phyloP scores from a whole-genome alignment of 2,113 vertebrate genomes.

The Daboia siamensis region DNA sequence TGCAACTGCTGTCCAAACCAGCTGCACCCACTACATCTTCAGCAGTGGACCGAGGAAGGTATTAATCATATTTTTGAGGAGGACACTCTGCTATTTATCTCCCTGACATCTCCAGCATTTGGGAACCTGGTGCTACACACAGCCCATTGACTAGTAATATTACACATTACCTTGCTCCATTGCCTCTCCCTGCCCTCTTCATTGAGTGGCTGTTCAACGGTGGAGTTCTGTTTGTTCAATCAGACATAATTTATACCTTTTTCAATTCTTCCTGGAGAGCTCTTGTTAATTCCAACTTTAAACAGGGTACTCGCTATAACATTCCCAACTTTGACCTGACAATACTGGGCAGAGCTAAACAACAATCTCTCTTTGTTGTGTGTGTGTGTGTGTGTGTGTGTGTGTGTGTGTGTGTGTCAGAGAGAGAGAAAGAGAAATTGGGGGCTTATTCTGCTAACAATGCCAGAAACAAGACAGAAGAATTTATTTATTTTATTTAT shows the following conservation, averaged over 20 bases:
- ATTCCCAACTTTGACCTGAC: slow-evolving; percentile 46
- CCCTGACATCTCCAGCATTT: slow-evolving; percentile 97
- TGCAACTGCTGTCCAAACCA: slow-evolving; percentile 95
- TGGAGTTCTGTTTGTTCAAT: slow-evolving; percentile 90
- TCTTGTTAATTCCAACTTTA: slow-evolving; percentile 66
- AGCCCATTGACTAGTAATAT: slow-evolving; percentile 99
- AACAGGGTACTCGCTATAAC: slow-evolving; percentile 25
- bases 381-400: background rate
- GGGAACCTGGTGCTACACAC: slow-evolving; percentile 93
- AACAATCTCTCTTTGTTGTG: background rate
- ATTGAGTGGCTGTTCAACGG: slow-evolving; percentile 97
- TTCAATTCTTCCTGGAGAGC: slow-evolving; percentile 66
- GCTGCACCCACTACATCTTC: slow-evolving; percentile 99
- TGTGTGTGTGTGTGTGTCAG: background rate
- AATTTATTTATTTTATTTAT: background rate
- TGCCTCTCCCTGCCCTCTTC: slow-evolving; percentile 98
- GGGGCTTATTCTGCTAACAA: background rate
- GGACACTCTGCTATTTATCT: slow-evolving; percentile 99
- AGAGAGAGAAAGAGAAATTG: slow-evolving; percentile 1
- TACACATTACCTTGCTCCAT: slow-evolving; percentile 99
- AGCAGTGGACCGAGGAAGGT: slow-evolving; percentile 96
- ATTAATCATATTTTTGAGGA: slow-evolving; percentile 99
- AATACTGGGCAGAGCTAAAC: slow-evolving; percentile 33
- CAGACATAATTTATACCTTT: slow-evolving; percentile 93
- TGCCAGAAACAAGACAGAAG: background rate